A percentile compares a stretch with the other conserved stretches of the same genome.
Conservation (phyloP, 2,888 invertebrate genomes). For the Tipula vernalis region DNA sequence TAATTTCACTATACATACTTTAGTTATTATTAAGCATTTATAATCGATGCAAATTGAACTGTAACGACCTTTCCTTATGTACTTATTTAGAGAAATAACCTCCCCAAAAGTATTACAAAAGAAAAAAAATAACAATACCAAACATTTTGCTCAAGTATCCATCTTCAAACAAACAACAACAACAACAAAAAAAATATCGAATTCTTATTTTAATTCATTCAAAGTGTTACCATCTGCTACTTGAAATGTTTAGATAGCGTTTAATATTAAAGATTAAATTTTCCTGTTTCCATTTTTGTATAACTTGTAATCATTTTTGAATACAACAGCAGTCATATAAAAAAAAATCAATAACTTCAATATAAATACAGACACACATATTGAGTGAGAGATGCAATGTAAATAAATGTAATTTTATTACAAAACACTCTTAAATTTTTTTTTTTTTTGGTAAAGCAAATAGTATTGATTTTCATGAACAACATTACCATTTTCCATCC, state of each 20-base stretch:
- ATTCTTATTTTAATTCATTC: not conserved
- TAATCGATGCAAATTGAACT: not conserved
- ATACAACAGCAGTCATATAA: not conserved
- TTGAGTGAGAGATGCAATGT: not conserved
- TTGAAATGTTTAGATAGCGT: not conserved
- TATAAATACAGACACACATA: not conserved
- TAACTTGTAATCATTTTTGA: not conserved
- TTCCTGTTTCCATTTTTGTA: not conserved
- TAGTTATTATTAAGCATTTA: not conserved
- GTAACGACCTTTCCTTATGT: not conserved
- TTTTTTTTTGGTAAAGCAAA: not conserved
- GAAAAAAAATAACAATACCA: not conserved
- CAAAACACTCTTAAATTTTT: not conserved
- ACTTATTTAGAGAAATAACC: not conserved
- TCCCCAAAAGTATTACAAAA: not conserved
- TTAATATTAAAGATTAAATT: not conserved
- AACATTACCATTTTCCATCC: not conserved
- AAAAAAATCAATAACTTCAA: not conserved
- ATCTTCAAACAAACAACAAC: not conserved
- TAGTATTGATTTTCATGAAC: not conserved
- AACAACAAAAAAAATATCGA: not conserved
- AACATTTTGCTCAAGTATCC: not conserved
- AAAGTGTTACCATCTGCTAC: slow-evolving; percentile 4
- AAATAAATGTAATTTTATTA: not conserved
- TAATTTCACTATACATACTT: not conserved